These are phyloP conservation scores for Neosilurus mollespiculum DNA, from an alignment of 2,797 vertebrate species.

Conservation along the genomic window DNA sequence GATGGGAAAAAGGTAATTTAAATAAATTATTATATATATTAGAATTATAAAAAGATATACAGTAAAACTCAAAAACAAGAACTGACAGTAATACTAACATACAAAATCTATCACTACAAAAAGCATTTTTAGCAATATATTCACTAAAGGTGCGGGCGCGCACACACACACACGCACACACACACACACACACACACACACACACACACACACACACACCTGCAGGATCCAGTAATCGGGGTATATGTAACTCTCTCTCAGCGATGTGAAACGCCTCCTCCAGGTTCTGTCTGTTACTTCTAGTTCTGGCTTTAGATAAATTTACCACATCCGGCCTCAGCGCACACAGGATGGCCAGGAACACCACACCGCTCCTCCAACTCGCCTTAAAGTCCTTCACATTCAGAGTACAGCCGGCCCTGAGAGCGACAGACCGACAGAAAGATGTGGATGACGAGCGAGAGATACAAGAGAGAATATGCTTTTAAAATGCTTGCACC, in stretches of 20 bases:
- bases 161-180: background rate
- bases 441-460: background rate
- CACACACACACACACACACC: slow-evolving; percentile 68
- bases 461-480: background rate
- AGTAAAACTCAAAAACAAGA: background rate
- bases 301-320: slow-evolving; percentile 75
- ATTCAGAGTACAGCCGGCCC: slow-evolving; percentile 72
- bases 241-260: slow-evolving; percentile 85
- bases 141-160: background rate
- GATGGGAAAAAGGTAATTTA: background rate
- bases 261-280: slow-evolving; percentile 86
- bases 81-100: background rate
- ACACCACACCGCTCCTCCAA: slow-evolving; percentile 89
- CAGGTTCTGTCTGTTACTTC: slow-evolving; percentile 89
- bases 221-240: slow-evolving; percentile 86
- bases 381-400: slow-evolving; percentile 91
- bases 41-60: background rate
- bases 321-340: slow-evolving; percentile 85
- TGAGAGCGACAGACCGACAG: slow-evolving; percentile 38
- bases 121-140: background rate
- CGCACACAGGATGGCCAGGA: slow-evolving; percentile 85
- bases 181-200: background rate
- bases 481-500: background rate
- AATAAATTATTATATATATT: background rate
- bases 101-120: too few relatives aligned